Evolutionary conservation across 2,888 invertebrate genomes (phyloP).

Genomic region (Sinhomidia bicolor): DNA sequence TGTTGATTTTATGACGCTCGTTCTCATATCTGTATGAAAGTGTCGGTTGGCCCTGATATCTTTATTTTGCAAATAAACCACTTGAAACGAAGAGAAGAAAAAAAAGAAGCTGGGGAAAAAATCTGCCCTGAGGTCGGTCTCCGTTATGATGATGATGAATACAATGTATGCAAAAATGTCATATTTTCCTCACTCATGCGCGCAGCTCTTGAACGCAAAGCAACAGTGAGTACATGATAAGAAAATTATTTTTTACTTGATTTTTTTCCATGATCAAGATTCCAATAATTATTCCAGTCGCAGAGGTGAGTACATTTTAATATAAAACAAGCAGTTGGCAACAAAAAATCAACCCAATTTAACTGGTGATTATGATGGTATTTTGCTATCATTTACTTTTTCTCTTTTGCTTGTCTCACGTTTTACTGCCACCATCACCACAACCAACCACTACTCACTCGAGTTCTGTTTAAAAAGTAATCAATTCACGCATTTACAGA

Average conservation of each 20-base stretch:
- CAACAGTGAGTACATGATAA: slow-evolving; percentile 26
- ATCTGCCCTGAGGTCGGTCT: slow-evolving; percentile 49
- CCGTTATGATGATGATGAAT: slow-evolving; percentile 30
- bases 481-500: background rate
- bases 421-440: background rate
- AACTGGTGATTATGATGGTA: slow-evolving; percentile 4
- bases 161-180: slow-evolving; percentile 73
- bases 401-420: background rate
- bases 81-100: slow-evolving; percentile 39
- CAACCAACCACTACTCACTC: background rate
- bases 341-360: slow-evolving; percentile 54
- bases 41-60: slow-evolving; percentile 41
- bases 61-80: slow-evolving; percentile 49
- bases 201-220: background rate
- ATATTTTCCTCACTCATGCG: background rate
- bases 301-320: background rate
- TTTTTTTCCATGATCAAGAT: slow-evolving; percentile 32
- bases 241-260: slow-evolving; percentile 42
- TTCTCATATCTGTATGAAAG: slow-evolving; percentile 37
- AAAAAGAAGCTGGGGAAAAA: slow-evolving; percentile 56
- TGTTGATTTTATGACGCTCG: slow-evolving; percentile 7
- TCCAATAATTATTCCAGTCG: slow-evolving; percentile 27
- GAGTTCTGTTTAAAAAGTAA: background rate
- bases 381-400: slow-evolving; percentile 43
- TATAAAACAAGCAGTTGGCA: slow-evolving; percentile 29